Base-by-base conservation (phyloP, 2,888 invertebrate species). In the Drosophila greeni region DNA sequence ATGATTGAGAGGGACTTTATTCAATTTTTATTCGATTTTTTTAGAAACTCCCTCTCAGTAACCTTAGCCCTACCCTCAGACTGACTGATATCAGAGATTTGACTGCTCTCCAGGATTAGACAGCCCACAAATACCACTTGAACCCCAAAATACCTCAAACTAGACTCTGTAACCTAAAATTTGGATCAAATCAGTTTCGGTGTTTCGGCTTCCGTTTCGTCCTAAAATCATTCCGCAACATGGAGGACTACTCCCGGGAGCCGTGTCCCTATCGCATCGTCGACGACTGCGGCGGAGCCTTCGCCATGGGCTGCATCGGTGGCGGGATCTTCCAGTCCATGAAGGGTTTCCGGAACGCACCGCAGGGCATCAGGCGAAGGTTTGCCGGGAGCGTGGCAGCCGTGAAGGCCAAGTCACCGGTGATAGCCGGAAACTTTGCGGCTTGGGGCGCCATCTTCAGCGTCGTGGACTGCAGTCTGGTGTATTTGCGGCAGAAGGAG, bases 241-340 rank as follows among this genome's bases (percentile, higher is more conserved):
- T 97, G 97, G 97, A 97, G 90, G 97, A 98, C 91, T 97, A 98
- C 53, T 89, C 96, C 48, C 92, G 97, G 91, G 97, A 98, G 91
- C 98, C 98, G 23, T 98, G 97, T 87, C 99, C 99, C 2, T 99
- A 97, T 95, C 92, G 99, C 81, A 99, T 99, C 84, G 94, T 99
- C 16, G 99, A 99, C 87, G 99, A 99, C 87, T 97, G 98, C 87
- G 99, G 99, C 26, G 99, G 99, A 74, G 99, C 99, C 7, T 99
- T 99, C 88, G 95, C 98, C 20, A 99, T 99, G 99, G 99, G 99
- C 34, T 94, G 96, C 51, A 96, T 99, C 69, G 99, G 99, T 14
- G 99, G 99, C 20, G 95, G 95, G 33, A 92, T 99, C 64, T 99
- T 99, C 89, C 98, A 99, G 90, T 94, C 95, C 64, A 95, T 98